Percentiles rank a stretch among this genome's conserved stretches.
Evolutionary conservation across 1,140 invertebrate genomes (phyloP).

Genomic region (Drosophila repleta): DNA sequence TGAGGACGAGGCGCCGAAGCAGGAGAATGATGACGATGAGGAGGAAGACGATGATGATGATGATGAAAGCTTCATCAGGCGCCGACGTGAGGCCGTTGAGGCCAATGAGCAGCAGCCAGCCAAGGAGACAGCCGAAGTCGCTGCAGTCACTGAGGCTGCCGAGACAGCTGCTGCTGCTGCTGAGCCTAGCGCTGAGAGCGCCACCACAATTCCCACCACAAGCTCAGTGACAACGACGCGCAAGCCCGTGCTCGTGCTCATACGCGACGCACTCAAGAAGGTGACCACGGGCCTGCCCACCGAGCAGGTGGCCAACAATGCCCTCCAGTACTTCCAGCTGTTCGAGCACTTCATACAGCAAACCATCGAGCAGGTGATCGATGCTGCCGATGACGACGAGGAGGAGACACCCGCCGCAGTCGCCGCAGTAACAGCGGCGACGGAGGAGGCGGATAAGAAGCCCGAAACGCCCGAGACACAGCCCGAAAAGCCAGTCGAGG

Average conservation of each 20-base stretch:
- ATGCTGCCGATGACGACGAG: constrained; percentile 74
- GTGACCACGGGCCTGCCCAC: constrained; percentile 76
- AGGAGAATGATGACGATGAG: constrained; percentile 58
- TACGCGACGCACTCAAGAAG: constrained; percentile 77
- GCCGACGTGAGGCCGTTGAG: constrained; percentile 47
- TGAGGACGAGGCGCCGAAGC: constrained; percentile 31
- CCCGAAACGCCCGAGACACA: constrained; percentile 38
- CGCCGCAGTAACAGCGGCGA: constrained; percentile 1
- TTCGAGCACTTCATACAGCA: constrained; percentile 81
- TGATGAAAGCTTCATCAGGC: constrained; percentile 35
- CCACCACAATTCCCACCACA: constrained; percentile 31
- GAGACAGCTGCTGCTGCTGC: background rate
- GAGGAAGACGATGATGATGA: constrained; percentile 54
- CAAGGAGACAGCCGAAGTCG: constrained; percentile 13
- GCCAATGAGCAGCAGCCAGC: constrained; percentile 21
- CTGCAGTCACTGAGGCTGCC: background rate
- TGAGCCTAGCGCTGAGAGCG: constrained; percentile 21
- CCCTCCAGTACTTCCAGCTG: constrained; percentile 79
- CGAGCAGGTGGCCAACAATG: constrained; percentile 78
- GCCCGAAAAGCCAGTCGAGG: constrained; percentile 6
- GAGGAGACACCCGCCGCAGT: constrained; percentile 51
- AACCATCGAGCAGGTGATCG: constrained; percentile 76
- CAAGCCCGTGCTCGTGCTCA: constrained; percentile 74
- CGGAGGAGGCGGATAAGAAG: constrained; percentile 36
- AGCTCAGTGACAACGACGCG: constrained; percentile 43